Conservation (phyloP, 2,888 invertebrate genomes). For the Eudasyphora cyanicolor region DNA sequence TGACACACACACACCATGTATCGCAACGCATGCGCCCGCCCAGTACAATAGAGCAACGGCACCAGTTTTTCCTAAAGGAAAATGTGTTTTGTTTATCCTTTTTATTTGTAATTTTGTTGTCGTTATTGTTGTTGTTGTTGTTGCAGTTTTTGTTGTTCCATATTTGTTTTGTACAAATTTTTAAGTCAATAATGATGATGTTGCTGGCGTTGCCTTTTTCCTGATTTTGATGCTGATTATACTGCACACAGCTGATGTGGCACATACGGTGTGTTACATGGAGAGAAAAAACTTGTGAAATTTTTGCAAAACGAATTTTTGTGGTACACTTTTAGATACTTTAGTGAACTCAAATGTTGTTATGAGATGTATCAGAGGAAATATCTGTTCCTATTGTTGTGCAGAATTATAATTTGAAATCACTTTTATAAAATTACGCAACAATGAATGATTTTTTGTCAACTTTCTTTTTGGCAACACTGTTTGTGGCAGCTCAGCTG, state of each 20-base stretch:
- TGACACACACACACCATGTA: neutral
- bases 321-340: no score
- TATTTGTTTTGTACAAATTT: conserved; percentile 38
- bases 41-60: neutral
- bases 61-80: neutral
- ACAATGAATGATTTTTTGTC: no score
- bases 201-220: neutral
- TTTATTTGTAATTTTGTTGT: neutral
- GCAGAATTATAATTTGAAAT: no score
- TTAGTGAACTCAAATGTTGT: no score
- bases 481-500: no score
- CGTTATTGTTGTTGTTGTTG: neutral
- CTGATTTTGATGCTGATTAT: conserved; percentile 19
- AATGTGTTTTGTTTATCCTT: conserved; percentile 14
- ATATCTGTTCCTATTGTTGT: no score
- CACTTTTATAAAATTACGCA: no score
- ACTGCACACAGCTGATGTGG: neutral
- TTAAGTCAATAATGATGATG: conserved; percentile 39
- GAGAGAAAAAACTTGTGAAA: no score
- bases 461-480: no score
- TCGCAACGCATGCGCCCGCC: conserved; percentile 19
- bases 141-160: neutral
- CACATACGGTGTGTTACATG: neutral
- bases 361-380: no score
- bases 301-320: no score